Evolutionary conservation across 2,113 vertebrate species (phyloP).

Genomic region (Dipodomys ordii): DNA sequence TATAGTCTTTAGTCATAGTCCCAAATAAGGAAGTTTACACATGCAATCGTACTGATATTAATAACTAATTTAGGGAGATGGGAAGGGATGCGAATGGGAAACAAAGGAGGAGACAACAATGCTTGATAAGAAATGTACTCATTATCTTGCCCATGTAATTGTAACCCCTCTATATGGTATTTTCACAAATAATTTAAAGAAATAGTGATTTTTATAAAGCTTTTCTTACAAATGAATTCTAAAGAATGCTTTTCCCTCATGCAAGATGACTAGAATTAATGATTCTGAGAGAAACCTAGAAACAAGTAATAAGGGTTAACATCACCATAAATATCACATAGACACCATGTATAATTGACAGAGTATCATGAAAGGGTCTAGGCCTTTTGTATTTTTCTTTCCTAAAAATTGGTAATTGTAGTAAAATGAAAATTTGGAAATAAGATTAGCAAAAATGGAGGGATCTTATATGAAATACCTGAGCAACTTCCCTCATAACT

Average conservation of each 20-base stretch:
- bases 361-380: not conserved
- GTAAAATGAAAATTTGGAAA: not conserved
- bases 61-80: not conserved
- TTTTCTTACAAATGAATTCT: not conserved
- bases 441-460: not conserved
- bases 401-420: not conserved
- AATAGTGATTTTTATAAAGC: not conserved
- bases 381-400: not conserved
- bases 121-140: no score
- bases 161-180: no score
- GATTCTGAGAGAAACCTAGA: not conserved
- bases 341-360: not conserved
- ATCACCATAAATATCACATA: no score
- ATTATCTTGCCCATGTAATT: no score
- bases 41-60: not conserved
- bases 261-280: not conserved
- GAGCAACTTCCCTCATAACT: not conserved
- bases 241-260: not conserved
- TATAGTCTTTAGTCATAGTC: not conserved
- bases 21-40: not conserved
- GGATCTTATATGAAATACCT: not conserved
- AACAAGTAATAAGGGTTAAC: not conserved
- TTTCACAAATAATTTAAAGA: no score
- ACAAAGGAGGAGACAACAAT: no score
- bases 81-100: not conserved